Percentiles rank a stretch among this genome's conserved stretches.
phyloP scores from a whole-genome alignment of 2,888 invertebrate species.

The Amitus sp. region DNA sequence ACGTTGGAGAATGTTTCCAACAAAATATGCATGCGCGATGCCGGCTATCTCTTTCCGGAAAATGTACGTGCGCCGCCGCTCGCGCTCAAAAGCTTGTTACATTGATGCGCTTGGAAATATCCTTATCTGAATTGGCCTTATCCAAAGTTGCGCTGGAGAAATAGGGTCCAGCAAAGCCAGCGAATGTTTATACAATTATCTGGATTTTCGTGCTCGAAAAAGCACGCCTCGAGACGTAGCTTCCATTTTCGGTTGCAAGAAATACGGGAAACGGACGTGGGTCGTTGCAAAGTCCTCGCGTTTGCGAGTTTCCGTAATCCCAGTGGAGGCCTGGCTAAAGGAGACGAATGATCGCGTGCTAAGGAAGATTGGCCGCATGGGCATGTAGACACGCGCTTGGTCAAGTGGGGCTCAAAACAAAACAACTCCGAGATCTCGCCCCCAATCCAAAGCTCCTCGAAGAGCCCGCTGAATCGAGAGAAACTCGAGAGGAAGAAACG shows the following conservation, averaged over 20 bases:
- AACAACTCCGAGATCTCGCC: constrained; percentile 12
- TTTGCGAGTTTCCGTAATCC: constrained; percentile 16
- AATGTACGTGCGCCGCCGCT: constrained; percentile 13
- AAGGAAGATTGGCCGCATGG: constrained; percentile 45
- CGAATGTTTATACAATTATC: background rate
- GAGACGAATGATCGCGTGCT: constrained; percentile 48
- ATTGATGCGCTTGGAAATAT: constrained; percentile 48
- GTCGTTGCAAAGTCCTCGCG: background rate
- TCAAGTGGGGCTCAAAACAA: constrained; percentile 24
- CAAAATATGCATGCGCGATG: constrained; percentile 41
- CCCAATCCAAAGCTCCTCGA: constrained; percentile 1
- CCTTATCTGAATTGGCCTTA: constrained; percentile 56
- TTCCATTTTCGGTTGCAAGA: background rate
- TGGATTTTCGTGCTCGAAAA: constrained; percentile 5
- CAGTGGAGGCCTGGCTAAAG: constrained; percentile 23
- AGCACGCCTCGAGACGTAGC: too few relatives aligned
- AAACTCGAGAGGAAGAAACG: constrained; percentile 8
- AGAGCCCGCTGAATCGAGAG: constrained; percentile 11
- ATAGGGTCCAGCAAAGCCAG: too few relatives aligned
- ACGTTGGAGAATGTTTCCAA: constrained; percentile 43
- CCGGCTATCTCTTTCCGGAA: constrained; percentile 23
- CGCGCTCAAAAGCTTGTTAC: constrained; percentile 33
- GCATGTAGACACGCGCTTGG: constrained; percentile 28
- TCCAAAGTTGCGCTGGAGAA: constrained; percentile 16
- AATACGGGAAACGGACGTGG: background rate